Evolutionary conservation across 1,140 invertebrate genomes (phyloP).

Genomic region (Callitettix versicolor): DNA sequence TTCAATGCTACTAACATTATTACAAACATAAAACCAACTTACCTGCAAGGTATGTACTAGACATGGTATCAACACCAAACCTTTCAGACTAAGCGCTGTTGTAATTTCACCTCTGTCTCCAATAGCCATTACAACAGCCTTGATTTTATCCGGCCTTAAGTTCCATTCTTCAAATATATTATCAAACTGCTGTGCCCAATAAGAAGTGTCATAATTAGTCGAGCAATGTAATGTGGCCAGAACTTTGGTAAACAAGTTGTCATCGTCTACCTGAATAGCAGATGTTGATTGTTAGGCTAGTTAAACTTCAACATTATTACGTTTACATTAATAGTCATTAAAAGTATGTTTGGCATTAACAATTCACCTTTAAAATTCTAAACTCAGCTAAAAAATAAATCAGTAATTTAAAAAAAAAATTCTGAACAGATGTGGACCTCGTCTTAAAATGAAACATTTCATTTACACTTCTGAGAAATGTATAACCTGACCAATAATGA

Average conservation of each 20-base stretch:
- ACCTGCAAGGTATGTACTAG: conserved; percentile 37
- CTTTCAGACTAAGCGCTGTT: conserved; percentile 30
- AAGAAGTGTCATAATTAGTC: conserved; percentile 19
- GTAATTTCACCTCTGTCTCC: conserved; percentile 32
- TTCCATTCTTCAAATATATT: conserved; percentile 36
- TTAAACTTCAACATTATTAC: no score
- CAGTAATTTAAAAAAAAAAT: no score
- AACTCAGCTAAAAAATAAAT: no score
- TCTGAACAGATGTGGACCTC: no score
- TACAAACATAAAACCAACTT: not conserved
- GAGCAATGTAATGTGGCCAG: conserved; percentile 23
- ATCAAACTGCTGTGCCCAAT: conserved; percentile 35
- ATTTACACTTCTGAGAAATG: no score
- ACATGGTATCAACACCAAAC: conserved; percentile 37
- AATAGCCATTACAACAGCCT: conserved; percentile 34
- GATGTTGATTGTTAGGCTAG: no score
- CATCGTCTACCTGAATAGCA: conserved; percentile 16
- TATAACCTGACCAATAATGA: no score
- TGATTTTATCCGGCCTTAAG: conserved; percentile 35
- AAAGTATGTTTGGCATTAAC: no score
- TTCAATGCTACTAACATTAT: no score
- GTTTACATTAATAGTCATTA: no score
- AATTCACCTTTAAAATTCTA: no score
- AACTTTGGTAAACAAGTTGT: conserved; percentile 22
- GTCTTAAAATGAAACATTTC: no score